Percentiles rank a stretch among this genome's conserved stretches.
These are phyloP conservation scores for Menidia menidia DNA, from an alignment of 2,797 vertebrate species.

Conservation along the genomic window DNA sequence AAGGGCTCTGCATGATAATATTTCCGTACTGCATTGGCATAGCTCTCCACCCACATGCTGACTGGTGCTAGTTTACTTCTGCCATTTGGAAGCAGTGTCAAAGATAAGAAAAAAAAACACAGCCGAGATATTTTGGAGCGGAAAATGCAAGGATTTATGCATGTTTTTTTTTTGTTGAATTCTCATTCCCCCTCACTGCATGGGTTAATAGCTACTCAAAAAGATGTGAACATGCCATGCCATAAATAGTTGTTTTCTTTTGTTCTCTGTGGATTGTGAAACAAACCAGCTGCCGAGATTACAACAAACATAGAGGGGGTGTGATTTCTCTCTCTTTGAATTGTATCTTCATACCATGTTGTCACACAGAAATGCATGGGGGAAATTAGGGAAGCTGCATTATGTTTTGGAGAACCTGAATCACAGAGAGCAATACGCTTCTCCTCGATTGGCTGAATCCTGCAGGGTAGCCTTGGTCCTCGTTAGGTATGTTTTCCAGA, in stretches of 20 bases:
- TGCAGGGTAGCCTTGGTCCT: not conserved
- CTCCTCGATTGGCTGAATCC: not conserved
- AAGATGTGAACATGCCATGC: not conserved
- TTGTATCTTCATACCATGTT: not conserved
- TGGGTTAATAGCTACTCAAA: too few relatives aligned
- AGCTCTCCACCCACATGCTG: not conserved
- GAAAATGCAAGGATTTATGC: too few relatives aligned
- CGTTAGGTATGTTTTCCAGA: not conserved
- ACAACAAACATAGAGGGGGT: not conserved
- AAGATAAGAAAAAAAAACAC: too few relatives aligned
- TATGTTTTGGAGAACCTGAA: not conserved
- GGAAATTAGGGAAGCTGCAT: not conserved
- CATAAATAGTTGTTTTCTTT: not conserved
- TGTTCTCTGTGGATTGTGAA: not conserved
- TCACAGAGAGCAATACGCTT: not conserved
- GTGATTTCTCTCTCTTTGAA: not conserved
- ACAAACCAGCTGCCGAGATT: not conserved
- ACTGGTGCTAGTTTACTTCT: not conserved
- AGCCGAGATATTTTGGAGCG: too few relatives aligned
- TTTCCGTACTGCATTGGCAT: not conserved
- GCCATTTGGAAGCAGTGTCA: not conserved
- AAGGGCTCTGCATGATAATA: not conserved
- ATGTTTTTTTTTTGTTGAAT: too few relatives aligned
- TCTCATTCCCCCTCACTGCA: too few relatives aligned
- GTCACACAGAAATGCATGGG: not conserved